These are phyloP conservation scores for Phenganax subtilis DNA, from an alignment of 92 coral and sea anemone species.

Conservation along the genomic window DNA sequence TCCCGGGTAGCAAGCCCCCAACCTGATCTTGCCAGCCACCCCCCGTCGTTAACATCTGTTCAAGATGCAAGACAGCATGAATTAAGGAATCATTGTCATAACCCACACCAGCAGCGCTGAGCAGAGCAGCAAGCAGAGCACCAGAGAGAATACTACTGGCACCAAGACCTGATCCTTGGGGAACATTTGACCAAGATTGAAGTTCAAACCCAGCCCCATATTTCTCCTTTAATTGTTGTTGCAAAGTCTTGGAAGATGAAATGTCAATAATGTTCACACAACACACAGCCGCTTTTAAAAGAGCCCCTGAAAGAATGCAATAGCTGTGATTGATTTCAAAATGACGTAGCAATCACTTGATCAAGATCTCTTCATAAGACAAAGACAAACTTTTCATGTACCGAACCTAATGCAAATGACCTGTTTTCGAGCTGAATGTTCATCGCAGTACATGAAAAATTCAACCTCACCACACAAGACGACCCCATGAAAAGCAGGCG, in stretches of 20 bases:
- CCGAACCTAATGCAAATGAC: neutral
- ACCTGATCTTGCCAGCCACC: slow-evolving; percentile 99
- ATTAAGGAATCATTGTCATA: slow-evolving; percentile 61
- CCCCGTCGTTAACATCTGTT: slow-evolving; percentile 96
- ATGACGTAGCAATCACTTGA: neutral
- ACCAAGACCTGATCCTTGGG: slow-evolving; percentile 95
- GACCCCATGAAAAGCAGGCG: neutral
- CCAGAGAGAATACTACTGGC: slow-evolving; percentile 95
- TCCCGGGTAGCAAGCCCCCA: slow-evolving; percentile 90
- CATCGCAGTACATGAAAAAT: neutral
- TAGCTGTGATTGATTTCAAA: too few species aligned
- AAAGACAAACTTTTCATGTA: neutral
- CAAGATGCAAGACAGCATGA: slow-evolving; percentile 87
- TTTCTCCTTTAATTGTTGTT: slow-evolving; percentile 63
- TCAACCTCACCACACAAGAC: too few species aligned
- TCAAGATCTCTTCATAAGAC: neutral
- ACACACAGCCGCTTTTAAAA: slow-evolving; percentile 83
- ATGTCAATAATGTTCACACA: slow-evolving; percentile 68
- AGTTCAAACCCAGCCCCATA: slow-evolving; percentile 91
- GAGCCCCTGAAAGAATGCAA: slow-evolving; percentile 59
- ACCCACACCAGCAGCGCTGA: slow-evolving; percentile 66
- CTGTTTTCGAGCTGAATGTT: neutral
- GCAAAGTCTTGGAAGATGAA: slow-evolving; percentile 56
- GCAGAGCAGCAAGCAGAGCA: slow-evolving; percentile 78
- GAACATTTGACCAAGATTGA: slow-evolving; percentile 73